Evolutionary conservation across 2,113 vertebrate genomes (phyloP), one percentile per base, ranked within the genome.

Genomic region (Cottus gobio): DNA sequence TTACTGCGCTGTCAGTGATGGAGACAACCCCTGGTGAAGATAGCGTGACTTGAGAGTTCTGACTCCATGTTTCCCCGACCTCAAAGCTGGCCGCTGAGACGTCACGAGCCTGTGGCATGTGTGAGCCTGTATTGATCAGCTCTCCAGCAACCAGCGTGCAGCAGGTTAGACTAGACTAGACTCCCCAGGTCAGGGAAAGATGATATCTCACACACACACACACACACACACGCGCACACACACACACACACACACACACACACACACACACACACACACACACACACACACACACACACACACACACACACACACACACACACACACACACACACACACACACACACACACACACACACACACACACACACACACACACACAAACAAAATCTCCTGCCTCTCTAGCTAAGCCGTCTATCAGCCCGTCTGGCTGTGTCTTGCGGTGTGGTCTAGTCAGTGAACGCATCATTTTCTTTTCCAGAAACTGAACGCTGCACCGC

Each of bases 21-120:
- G 54, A 61, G 76, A 79, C 85, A 82, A 30, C 42, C 86, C 74
- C 68, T n/a, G 46, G 39, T 11, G 24, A 46, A 28, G 34, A 54
- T 75, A 0, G 77, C 80, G 42, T 80, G 71, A 80, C 79, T 84
- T 20, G 31, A 79, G 58, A 60, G 57, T 39, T 37, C 5, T 62
- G 57, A 69, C 67, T 65, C 63, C 13, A 3, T 65, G 67, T 24
- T 34, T 68, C 75, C 70, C 61, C 66, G 73, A 89, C 81, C 73
- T 85, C 77, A 22, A 34, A 74, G 61, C 65, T 71, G 74, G 85
- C 70, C 0, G 67, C 39, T 39, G 71, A 75, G 48, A 63, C 11
- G 52, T 60, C 34, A 24, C 50, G 44, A 76, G 46, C 65, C 75
- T 71, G 77, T 66, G 36, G 39, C 42, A 74, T 0, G 24, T 75